Evolutionary conservation across 2,888 invertebrate species (phyloP).

Genomic region (Amblyjoppa fuscipennis): DNA sequence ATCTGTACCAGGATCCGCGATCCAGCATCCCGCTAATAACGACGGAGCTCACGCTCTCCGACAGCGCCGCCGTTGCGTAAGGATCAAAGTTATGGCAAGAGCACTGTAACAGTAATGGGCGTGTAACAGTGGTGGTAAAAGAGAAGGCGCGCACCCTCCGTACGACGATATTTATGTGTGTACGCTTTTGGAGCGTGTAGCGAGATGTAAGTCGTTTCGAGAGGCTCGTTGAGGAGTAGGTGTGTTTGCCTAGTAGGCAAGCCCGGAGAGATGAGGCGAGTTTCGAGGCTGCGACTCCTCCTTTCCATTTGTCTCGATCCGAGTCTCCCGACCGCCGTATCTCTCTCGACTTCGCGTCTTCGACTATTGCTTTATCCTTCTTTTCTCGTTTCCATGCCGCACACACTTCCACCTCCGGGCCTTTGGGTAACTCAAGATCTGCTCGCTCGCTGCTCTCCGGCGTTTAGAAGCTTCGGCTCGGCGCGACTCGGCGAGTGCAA

Average conservation of each 20-base stretch:
- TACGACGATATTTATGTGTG: slow-evolving; percentile 23
- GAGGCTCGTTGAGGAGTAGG: slow-evolving; percentile 40
- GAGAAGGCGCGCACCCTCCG: slow-evolving; percentile 61
- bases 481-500: slow-evolving; percentile 35
- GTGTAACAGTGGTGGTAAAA: slow-evolving; percentile 67
- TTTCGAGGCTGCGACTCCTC: slow-evolving; percentile 62
- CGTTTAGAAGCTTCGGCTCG: not conserved
- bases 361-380: slow-evolving; percentile 26
- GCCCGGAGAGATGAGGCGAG: slow-evolving; percentile 62
- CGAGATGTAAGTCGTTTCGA: not conserved
- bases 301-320: slow-evolving; percentile 55
- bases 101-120: slow-evolving; percentile 65
- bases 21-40: slow-evolving; percentile 66
- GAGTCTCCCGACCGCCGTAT: slow-evolving; percentile 27
- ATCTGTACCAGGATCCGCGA: slow-evolving; percentile 63
- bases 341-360: slow-evolving; percentile 7
- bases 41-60: slow-evolving; percentile 52
- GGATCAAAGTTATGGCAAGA: slow-evolving; percentile 52
- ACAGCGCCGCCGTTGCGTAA: slow-evolving; percentile 56
- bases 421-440: slow-evolving; percentile 35
- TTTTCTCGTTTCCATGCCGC: slow-evolving; percentile 8
- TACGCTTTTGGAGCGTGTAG: slow-evolving; percentile 18
- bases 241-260: slow-evolving; percentile 42
- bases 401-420: not conserved
- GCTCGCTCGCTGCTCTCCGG: not conserved